Base-by-base conservation (phyloP, 2,888 invertebrate genomes). In the Barypeithes pellucidus region DNA sequence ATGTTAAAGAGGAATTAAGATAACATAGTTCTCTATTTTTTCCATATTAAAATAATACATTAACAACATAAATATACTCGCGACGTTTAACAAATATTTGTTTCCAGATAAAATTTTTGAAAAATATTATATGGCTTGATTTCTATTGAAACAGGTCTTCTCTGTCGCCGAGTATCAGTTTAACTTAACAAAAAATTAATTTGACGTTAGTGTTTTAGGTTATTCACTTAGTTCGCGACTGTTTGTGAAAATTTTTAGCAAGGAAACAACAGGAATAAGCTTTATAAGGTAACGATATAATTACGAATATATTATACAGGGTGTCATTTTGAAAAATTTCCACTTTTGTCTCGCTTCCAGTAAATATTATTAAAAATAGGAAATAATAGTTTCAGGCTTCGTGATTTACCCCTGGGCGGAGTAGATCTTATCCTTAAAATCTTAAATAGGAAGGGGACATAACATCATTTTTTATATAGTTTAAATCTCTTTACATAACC, bases 21-120 rank as follows among this genome's bases (percentile, higher is more conserved):
- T 52, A 52, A 52, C 52, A 52, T 29, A 52, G 14, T 52, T 52
- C 29, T 29, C 29, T 52, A 20, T 8, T 18, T 8, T 52, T 52
- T 29, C 52, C 29, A 20, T 0, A 39, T 2, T 59, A 59, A 59
- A 59, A 39, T 33, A 59, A 39, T 36, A 59, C 8, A 33, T 11
- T 12, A 20, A 52, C 29, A 3, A n/a, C n/a, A 59, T 59, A 36
- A 59, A 18, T 20, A 47, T 54, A 54, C 11, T 29, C 14, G 29
- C 20, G 39, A 16, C n/a, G 36, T 16, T 41, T 43, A 62, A 24
- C 33, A 62, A 47, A 62, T 62, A 29, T 62, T 62, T 62, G 47
- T 47, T 62, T 62, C 47, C 18, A 9, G 62, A 62, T 62, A 62
- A 47, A 11, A 29, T 29, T 14, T 43, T 43, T 47, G 29, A 24